Conservation (phyloP, 2,888 invertebrate species). For the Antheraea assamensis region DNA sequence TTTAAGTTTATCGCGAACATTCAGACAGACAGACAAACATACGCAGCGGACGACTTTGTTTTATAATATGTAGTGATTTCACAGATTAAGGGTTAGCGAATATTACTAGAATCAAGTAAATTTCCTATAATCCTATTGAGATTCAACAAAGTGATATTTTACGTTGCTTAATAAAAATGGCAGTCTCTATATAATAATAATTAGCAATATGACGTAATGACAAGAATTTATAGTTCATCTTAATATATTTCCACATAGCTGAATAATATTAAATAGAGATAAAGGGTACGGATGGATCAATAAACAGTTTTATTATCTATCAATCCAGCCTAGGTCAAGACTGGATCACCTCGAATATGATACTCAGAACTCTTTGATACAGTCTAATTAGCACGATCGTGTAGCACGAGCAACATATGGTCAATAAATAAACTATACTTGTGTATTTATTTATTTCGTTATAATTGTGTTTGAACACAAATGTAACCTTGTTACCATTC, state of each 20-base stretch:
- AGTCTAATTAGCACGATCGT: constrained; percentile 52
- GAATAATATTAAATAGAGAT: neutral
- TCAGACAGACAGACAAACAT: too few species aligned
- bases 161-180: neutral
- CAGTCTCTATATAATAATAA: neutral
- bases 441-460: constrained; percentile 9
- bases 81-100: too few species aligned
- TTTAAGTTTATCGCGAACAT: too few species aligned
- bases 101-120: too few species aligned
- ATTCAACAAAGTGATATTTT: too few species aligned
- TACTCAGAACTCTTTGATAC: constrained; percentile 46
- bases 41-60: too few species aligned
- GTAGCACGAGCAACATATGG: constrained; percentile 31
- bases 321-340: constrained; percentile 50
- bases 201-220: neutral
- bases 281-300: neutral
- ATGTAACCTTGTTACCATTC: constrained; percentile 5
- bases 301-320: constrained; percentile 24
- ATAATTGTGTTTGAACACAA: constrained; percentile 12
- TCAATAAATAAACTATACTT: constrained; percentile 21
- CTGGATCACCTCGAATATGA: constrained; percentile 57
- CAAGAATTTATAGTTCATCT: neutral
- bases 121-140: too few species aligned
- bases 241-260: neutral
- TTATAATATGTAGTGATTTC: too few species aligned